These are phyloP conservation scores for Ennomos quercinarius DNA, from an alignment of 2,888 invertebrate genomes.

Conservation along the genomic window DNA sequence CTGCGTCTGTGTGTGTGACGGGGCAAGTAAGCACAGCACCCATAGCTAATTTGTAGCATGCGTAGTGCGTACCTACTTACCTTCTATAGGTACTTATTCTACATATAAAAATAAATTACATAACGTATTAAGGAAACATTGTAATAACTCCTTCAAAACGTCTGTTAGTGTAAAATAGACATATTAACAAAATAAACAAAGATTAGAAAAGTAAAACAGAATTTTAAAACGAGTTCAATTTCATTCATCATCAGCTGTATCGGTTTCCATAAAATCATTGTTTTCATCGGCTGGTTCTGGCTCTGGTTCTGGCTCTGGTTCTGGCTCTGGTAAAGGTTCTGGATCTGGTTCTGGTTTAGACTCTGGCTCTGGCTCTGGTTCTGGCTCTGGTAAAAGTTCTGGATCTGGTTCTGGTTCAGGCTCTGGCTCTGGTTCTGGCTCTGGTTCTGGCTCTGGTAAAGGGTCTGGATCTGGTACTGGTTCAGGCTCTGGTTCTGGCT, in stretches of 20 bases:
- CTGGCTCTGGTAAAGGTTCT: constrained; percentile 48
- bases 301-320: constrained; percentile 7
- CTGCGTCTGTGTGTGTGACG: too few relatives aligned
- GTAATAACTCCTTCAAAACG: too few relatives aligned
- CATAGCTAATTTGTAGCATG: too few relatives aligned
- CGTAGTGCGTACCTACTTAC: too few relatives aligned
- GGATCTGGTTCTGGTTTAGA: constrained; percentile 31
- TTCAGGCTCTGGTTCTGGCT: constrained; percentile 37
- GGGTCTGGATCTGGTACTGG: constrained; percentile 30
- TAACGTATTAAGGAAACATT: background rate
- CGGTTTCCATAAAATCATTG: constrained; percentile 22
- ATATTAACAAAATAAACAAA: too few relatives aligned
- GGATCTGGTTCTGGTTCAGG: background rate
- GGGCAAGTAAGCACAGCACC: too few relatives aligned
- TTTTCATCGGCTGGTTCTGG: constrained; percentile 15
- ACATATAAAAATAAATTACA: background rate
- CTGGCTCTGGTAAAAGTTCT: constrained; percentile 49
- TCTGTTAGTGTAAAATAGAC: too few relatives aligned
- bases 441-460: constrained; percentile 45
- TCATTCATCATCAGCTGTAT: constrained; percentile 14
- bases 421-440: constrained; percentile 2
- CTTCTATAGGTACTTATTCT: too few relatives aligned
- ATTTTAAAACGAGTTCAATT: background rate
- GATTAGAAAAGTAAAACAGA: constrained; percentile 7
- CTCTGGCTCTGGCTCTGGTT: constrained; percentile 6